Base-by-base conservation (phyloP, 2,888 invertebrate genomes). In the Heterodera filipjevi region DNA sequence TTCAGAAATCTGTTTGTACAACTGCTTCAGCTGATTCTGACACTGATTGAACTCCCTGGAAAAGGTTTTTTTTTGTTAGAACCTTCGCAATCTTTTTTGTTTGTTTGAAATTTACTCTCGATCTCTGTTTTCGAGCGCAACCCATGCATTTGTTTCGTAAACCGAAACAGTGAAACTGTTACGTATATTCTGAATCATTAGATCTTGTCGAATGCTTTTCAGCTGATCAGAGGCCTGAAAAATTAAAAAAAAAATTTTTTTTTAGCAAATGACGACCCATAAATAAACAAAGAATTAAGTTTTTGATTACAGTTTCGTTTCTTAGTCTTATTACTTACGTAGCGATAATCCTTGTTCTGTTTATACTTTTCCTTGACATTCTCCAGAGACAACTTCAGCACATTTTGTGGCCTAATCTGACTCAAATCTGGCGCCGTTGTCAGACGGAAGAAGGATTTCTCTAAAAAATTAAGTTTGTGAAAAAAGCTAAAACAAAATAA, bases 131-230 rank as follows among this genome's bases (percentile, higher is more conserved):
- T 99, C 98, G 90, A 99, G 92, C 74, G 98, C 97, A 88, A 99
- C 95, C 77, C 97, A 92, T 6, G 97, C 98, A 91, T 99, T 98
- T 3, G 96, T 96, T 92, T 99, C 99, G 91, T 99, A 99, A 19
- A 99, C 99, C 89, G 94, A 93, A n/a, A 99, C 94, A 77, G 98
- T 96, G 90, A 99, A 96, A 83, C 92, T 92, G 91, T 96, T 95
- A 85, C 98, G 92, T 85, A 99, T 93, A 87, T 97, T 95, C 92
- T 99, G 99, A 73, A 97, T 94, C 82, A 98, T 99, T 86, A 99
- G 92, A 92, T 99, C 99, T 91, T 99, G 99, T 86, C 99, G 80
- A 74, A 99, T 97, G 14, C 97, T 96, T 91, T 99, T 98, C 79
- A 99, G 92, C 91, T 99, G 99, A 92, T 98, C 97, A 92, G 97